Base-by-base conservation (phyloP, 2,888 invertebrate genomes). In the Physocephala rufipes region DNA sequence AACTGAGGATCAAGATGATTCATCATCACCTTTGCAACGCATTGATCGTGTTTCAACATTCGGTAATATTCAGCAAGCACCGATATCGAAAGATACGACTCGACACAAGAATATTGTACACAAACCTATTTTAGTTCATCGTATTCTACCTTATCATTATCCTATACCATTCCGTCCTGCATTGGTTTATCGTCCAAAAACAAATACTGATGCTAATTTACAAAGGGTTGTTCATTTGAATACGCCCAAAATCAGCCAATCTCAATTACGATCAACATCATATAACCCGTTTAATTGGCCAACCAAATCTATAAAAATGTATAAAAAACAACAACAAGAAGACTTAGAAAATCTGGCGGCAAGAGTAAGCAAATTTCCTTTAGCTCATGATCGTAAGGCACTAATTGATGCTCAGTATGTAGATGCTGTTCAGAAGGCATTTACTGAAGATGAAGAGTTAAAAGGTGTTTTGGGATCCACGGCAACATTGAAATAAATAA, bases 141-240 rank as follows among this genome's bases (percentile, higher is more conserved):
- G 77, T 16, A 78, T 79, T 0, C 65, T 81, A 51, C 83, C 83
- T 0, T 81, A 78, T 75, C 81, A 82, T 59, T 81, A 79, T 73
- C 82, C 82, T 3, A 77, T 82, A 61, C 82, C 83, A 2, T 36
- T 82, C 43, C 75, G 81, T 2, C 76, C 80, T 1, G 21, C 71
- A 19, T 28, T 69, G 4, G 62, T 63, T 7, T 62, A 69, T 36
- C 36, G 36, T 15, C 63, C 69, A 2, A 62, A 55, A 63, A 36
- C 21, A 2, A 19, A 21, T 24, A 7, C 24, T 13, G 15, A 19
- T 16, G 45, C 55, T 16, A 7, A 58, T 16, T 9, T 73, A 49
- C 21, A 43, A 45, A 12, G 24, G 28, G 63, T 71, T 7, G 73
- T 78, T 0, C 82, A 82, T 70, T 76, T 82, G n/a, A 82, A 82